Evolutionary conservation across 30 jellyfish, hydroid and myxozoan species (phyloP).

Genomic region (Aurelia aurita): DNA sequence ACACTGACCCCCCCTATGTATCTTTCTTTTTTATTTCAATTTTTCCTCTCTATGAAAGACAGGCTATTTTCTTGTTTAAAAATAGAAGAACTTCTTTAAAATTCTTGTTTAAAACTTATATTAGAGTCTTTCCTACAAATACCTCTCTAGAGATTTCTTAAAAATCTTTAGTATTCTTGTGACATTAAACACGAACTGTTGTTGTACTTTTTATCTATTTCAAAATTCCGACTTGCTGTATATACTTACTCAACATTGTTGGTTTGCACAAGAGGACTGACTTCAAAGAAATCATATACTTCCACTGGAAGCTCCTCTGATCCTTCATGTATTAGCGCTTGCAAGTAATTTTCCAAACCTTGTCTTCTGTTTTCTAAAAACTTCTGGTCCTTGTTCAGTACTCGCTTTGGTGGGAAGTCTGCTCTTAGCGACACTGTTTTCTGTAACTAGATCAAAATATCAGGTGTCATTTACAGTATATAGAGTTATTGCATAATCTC

Average conservation of each 20-base stretch:
- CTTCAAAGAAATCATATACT: constrained; percentile 62
- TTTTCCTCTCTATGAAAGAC: too few relatives aligned
- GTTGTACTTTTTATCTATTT: background rate
- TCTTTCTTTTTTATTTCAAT: too few relatives aligned
- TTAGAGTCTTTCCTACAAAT: too few relatives aligned
- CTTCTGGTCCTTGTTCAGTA: constrained; percentile 53
- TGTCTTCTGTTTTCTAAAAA: constrained; percentile 66
- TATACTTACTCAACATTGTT: constrained; percentile 13
- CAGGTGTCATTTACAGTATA: background rate
- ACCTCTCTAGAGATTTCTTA: too few relatives aligned
- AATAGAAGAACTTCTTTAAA: too few relatives aligned
- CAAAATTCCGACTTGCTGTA: background rate
- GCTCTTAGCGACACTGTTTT: constrained; percentile 59
- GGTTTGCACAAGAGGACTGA: constrained; percentile 39
- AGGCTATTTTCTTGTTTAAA: too few relatives aligned
- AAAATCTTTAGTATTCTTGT: too few relatives aligned
- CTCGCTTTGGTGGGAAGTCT: constrained; percentile 69
- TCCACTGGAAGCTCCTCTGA: constrained; percentile 70
- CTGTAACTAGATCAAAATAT: constrained; percentile 35
- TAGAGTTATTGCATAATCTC: too few relatives aligned
- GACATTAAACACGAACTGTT: too few relatives aligned
- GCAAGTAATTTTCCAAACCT: constrained; percentile 74
- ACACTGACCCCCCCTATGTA: too few relatives aligned
- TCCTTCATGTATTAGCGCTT: constrained; percentile 74
- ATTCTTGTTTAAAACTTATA: too few relatives aligned